Percentiles rank a stretch among this genome's conserved stretches.
Conservation (phyloP, 2,797 vertebrate species). For the Melanogrammus aeglefinus region DNA sequence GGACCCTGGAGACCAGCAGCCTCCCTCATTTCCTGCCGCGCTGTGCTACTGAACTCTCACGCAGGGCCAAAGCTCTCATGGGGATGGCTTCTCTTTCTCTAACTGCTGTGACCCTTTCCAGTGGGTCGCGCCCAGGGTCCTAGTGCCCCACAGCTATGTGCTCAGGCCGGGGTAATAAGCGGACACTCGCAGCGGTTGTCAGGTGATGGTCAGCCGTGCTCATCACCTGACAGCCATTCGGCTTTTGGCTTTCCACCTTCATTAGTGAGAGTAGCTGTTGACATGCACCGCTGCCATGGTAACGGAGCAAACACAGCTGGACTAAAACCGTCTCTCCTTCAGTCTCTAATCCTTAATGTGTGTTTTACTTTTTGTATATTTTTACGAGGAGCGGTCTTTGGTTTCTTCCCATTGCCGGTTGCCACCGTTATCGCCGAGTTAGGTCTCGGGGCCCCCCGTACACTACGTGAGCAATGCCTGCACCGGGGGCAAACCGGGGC, state of each 20-base stretch:
- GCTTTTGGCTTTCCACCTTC: not conserved
- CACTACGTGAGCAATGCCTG: too few species aligned
- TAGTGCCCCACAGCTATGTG: not conserved
- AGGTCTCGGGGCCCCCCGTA: too few species aligned
- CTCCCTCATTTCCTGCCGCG: conserved; percentile 7
- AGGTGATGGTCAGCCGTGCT: not conserved
- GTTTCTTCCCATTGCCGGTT: too few species aligned
- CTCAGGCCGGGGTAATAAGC: not conserved
- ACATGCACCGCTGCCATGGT: not conserved
- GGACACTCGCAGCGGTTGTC: not conserved
- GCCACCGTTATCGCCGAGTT: too few species aligned
- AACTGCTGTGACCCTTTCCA: not conserved
- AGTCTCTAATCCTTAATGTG: not conserved
- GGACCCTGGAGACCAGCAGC: conserved; percentile 18
- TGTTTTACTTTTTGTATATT: not conserved
- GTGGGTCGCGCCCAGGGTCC: not conserved
- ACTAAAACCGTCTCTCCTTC: not conserved
- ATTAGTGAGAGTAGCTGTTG: not conserved
- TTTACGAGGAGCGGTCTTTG: too few species aligned
- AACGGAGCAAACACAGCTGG: not conserved
- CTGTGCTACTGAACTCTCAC: not conserved
- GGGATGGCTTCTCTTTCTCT: not conserved
- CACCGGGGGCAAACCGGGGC: too few species aligned
- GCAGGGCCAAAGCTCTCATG: not conserved
- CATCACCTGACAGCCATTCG: too few species aligned